These are phyloP conservation scores for Cyclophora punctaria DNA, from an alignment of 2,888 invertebrate species.

Conservation along the genomic window DNA sequence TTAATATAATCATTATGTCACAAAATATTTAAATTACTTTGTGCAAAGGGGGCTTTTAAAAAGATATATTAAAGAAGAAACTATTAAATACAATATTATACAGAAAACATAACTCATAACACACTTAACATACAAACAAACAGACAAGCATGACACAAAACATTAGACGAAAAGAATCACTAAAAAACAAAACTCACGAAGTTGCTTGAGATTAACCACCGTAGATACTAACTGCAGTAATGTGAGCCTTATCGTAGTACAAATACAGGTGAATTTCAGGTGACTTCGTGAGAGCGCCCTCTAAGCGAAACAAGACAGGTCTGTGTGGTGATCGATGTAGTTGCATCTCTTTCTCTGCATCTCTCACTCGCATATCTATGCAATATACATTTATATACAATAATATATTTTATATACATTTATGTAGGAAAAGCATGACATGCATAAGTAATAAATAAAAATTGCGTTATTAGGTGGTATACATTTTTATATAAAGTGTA, in stretches of 20 bases:
- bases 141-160: too few relatives aligned
- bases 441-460: neutral
- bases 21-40: too few relatives aligned
- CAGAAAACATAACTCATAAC: too few relatives aligned
- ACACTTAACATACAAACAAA: too few relatives aligned
- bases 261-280: conserved; percentile 63
- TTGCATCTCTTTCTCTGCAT: conserved; percentile 62
- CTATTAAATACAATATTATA: too few relatives aligned
- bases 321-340: conserved; percentile 73
- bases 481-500: too few relatives aligned
- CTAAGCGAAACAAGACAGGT: conserved; percentile 62
- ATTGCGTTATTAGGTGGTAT: too few relatives aligned
- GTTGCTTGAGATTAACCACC: conserved; percentile 61
- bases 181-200: conserved; percentile 59
- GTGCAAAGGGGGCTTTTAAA: too few relatives aligned
- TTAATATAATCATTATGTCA: too few relatives aligned
- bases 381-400: conserved; percentile 8
- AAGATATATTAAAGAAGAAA: too few relatives aligned
- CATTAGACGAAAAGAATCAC: too few relatives aligned
- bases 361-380: conserved; percentile 59
- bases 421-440: neutral
- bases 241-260: conserved; percentile 34
- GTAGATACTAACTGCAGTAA: conserved; percentile 29
- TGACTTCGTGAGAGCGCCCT: conserved; percentile 70
- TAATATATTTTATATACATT: neutral